Evolutionary conservation across 2,113 vertebrate species (phyloP), one percentile per base, ranked within the genome.

Genomic region (Pituophis catenifer): DNA sequence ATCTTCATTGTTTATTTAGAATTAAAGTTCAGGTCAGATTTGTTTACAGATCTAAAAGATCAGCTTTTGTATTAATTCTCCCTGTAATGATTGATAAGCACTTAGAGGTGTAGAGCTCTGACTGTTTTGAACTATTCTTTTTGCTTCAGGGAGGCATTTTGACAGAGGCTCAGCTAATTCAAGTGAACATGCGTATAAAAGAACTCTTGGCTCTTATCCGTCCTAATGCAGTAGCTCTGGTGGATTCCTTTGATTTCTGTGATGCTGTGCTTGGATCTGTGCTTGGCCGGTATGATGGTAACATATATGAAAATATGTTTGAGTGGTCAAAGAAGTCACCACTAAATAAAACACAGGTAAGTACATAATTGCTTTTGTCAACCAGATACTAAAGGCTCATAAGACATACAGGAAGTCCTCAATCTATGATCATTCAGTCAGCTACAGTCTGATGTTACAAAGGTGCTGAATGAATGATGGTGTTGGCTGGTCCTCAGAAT

Each of bases 261-360:
- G 99, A 99, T 24, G 59, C 93, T 93, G 97, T 97, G 0, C 98
- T 99, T 52, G 98, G 98, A 24, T 99, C 99, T 0, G 97, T 98
- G 91, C 98, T 99, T 19, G 99, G 99, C 50, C 98, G 99, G 59
- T 99, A 99, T 0, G 99, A 99, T 0, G 99, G 99, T n/a, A 99
- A 99, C 0, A 98, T 99, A 89, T 99, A 99, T 0, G 99, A 99
- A 95, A 97, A 98, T 96, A 96, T 99, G 98, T 99, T 99, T 57
- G 99, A 99, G 89, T 99, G 99, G 99, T 98, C 99, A 93, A 98
- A 98, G 95, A 97, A 96, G 57, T 99, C 99, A 0, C 99, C 99
- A 0, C 97, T 99, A 15, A 99, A 99, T 95, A 96, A 98, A 96
- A 97, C 98, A 58, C 97, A 99, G 99, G 99, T 99, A 92, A 96